Evolutionary conservation across 2,797 vertebrate species (phyloP).

Genomic region (Artibeus jamaicensis): DNA sequence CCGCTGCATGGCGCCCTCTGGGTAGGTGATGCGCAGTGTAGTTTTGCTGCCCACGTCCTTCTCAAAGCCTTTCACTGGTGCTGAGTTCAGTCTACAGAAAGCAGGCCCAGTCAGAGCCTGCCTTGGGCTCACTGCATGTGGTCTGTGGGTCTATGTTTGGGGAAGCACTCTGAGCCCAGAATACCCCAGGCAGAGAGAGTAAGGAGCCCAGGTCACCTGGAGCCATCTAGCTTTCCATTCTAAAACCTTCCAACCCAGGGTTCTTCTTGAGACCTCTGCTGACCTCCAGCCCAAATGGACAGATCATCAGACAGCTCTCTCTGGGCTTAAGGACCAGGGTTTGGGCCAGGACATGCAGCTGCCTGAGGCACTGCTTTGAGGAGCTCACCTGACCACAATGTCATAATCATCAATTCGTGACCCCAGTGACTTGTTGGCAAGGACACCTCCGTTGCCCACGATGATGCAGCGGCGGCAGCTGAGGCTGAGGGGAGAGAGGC

Average conservation of each 20-base stretch:
- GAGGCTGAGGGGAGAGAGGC: conserved; percentile 82
- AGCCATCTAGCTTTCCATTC: not conserved
- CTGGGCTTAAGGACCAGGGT: not conserved
- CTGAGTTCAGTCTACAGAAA: conserved; percentile 92
- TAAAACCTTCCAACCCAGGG: not conserved
- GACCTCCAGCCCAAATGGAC: not conserved
- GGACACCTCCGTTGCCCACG: conserved; percentile 96
- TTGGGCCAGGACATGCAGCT: not conserved
- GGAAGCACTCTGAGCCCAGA: not conserved
- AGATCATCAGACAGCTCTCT: not conserved
- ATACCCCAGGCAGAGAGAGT: not conserved
- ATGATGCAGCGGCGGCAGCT: conserved; percentile 95
- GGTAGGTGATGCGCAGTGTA: conserved; percentile 97
- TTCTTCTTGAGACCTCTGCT: not conserved
- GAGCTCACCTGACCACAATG: conserved; percentile 94
- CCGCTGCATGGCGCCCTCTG: conserved; percentile 97
- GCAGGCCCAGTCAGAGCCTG: conserved; percentile 52
- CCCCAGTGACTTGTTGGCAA: conserved; percentile 96
- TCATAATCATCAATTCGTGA: conserved; percentile 95
- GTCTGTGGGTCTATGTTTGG: not conserved
- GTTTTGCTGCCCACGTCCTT: conserved; percentile 97
- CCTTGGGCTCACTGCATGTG: not conserved
- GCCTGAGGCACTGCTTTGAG: not conserved
- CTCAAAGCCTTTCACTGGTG: conserved; percentile 91
- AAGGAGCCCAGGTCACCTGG: not conserved